Conservation (phyloP, 1,140 invertebrate species). For the Drosophila sturtevanti region DNA sequence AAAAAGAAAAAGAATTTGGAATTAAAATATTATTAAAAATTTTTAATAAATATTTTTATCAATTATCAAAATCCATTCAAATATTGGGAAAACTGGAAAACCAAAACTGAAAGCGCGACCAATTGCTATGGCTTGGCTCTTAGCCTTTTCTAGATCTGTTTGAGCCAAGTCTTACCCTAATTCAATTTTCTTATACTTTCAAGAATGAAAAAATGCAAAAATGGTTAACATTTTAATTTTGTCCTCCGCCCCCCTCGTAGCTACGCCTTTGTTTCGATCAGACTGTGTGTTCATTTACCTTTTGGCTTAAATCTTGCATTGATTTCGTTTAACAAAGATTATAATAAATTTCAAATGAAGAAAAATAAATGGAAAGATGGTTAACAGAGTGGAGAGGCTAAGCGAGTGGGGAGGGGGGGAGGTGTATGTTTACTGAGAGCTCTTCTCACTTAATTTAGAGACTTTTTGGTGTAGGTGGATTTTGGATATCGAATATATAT, state of each 20-base stretch:
- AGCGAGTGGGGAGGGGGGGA: background rate
- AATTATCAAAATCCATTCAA: no score
- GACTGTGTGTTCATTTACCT: background rate
- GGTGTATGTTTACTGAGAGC: conserved; percentile 12
- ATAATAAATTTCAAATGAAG: conserved; percentile 60
- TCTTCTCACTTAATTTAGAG: conserved; percentile 51
- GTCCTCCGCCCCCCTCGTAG: background rate
- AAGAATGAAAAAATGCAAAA: no score
- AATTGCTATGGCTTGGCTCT: no score
- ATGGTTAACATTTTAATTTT: no score
- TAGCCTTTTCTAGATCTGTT: no score
- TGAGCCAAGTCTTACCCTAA: no score
- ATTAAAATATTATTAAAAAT: no score
- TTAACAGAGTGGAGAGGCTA: background rate
- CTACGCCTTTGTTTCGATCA: background rate
- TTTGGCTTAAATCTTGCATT: conserved; percentile 32
- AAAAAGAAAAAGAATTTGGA: no score
- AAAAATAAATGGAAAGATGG: conserved; percentile 3
- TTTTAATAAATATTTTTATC: no score
- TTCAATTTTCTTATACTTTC: no score
- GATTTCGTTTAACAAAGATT: conserved; percentile 43
- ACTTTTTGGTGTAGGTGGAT: conserved; percentile 4
- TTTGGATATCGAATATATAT: background rate
- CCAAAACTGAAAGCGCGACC: no score
- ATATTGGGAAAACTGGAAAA: no score